Conservation (phyloP, 2,113 vertebrate genomes). For the Panthera tigris region DNA sequence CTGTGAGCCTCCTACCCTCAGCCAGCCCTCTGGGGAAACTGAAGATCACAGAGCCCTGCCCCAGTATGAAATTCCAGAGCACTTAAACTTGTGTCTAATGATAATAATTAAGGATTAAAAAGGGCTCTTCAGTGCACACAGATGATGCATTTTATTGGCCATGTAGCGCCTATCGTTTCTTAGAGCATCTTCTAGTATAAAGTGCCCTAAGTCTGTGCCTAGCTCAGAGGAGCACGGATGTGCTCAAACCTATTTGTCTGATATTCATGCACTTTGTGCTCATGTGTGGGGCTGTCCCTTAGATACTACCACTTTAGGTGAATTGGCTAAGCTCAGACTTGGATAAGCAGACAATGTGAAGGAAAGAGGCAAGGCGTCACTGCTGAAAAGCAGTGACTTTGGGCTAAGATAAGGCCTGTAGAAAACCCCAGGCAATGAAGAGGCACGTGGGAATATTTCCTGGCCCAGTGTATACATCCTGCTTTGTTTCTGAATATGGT, state of each 20-base stretch:
- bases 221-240: background rate
- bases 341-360: background rate
- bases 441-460: background rate
- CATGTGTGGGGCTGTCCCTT: background rate
- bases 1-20: constrained; percentile 17
- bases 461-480: background rate
- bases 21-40: constrained; percentile 68
- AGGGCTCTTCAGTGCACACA: constrained; percentile 54
- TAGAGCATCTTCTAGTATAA: background rate
- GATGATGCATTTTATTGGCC: constrained; percentile 62
- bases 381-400: background rate
- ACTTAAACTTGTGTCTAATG: constrained; percentile 74
- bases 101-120: constrained; percentile 78
- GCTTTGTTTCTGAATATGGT: background rate
- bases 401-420: background rate
- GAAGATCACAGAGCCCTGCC: constrained; percentile 71
- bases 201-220: background rate
- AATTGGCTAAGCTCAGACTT: background rate
- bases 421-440: background rate
- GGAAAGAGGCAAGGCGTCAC: background rate
- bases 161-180: constrained; percentile 55
- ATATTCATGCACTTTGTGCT: background rate
- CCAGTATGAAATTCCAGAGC: constrained; percentile 75
- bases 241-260: background rate
- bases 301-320: background rate